Evolutionary conservation across 2,113 vertebrate genomes (phyloP), one percentile per base, ranked within the genome.

Genomic region (Petrocephalus zakoni): DNA sequence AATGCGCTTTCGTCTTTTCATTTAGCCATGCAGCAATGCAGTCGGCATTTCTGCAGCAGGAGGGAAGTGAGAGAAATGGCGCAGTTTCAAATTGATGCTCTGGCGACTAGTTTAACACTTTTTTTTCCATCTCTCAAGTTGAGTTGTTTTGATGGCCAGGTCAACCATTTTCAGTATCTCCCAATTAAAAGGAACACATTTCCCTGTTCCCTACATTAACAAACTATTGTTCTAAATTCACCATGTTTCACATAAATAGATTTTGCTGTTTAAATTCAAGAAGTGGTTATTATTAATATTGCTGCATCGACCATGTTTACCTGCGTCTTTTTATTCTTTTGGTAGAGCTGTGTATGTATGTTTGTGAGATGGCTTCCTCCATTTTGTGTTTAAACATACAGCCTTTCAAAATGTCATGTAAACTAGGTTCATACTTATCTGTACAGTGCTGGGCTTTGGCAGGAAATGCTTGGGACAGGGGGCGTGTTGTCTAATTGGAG

Each of bases 401-500:
- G 72, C 34, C 72, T 42, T 78, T 42, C 21, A 83, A 49, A 83
- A 83, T 95, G 94, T 95, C 94, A 93, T 94, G 93, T 93, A 95
- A 94, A 94, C 93, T 94, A 94, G 93, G 92, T 82, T 82, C 21
- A 21, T 47, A n/a, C 2, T 21, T 47, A 47, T 21, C 34, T 47
- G 81, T 49, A 22, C 9, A 89, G 88, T 55, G 58, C 87, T 13
- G 49, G 84, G 81, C 89, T 87, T 90, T 87, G 89, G 75, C 87
- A 87, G 92, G 93, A 86, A 92, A 91, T 93, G 88, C 92, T 92
- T 92, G 93, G 92, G 92, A 93, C 93, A 91, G 92, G 95, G 58
- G 61, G n/a, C 25, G 95, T 95, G 95, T 96, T 95, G 94, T 95
- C 89, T 92, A 93, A 94, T 94, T 95, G 94, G 91, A 91, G 94